Evolutionary conservation across 1,140 invertebrate species (phyloP).

Genomic region (Cyclargus thomasi): DNA sequence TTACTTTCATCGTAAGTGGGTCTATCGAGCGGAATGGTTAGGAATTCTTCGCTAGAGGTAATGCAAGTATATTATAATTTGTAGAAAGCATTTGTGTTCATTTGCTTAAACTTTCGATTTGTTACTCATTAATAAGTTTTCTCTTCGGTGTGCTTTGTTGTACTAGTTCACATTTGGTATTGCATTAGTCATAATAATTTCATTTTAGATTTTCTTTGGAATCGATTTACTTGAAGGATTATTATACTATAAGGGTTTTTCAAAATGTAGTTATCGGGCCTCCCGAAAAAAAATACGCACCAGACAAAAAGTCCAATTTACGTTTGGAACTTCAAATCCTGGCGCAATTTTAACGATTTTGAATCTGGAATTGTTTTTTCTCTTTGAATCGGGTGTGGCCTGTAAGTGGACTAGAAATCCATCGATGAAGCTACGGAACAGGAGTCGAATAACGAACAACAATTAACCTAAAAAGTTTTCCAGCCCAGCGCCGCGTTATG

Average conservation of each 20-base stretch:
- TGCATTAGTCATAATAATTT: no score
- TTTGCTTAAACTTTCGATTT: constrained; percentile 64
- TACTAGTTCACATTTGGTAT: constrained; percentile 12
- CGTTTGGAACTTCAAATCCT: not conserved
- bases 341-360: not conserved
- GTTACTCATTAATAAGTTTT: constrained; percentile 49
- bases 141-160: constrained; percentile 30
- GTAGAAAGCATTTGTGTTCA: constrained; percentile 56
- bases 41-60: constrained; percentile 18
- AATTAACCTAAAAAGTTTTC: constrained; percentile 3
- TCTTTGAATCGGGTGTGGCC: not conserved
- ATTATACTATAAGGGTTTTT: not conserved
- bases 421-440: not conserved
- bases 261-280: no score
- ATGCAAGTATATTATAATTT: constrained; percentile 48
- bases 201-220: no score
- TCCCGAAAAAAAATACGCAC: no score
- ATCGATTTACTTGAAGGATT: not conserved
- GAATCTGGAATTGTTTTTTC: constrained; percentile 1
- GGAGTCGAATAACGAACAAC: not conserved
- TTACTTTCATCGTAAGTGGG: constrained; percentile 15
- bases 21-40: constrained; percentile 21
- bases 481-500: not conserved
- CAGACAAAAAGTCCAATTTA: no score
- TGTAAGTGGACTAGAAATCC: not conserved